Evolutionary conservation across 2,888 invertebrate species (phyloP).

Genomic region (Lampropteryx suffumata): DNA sequence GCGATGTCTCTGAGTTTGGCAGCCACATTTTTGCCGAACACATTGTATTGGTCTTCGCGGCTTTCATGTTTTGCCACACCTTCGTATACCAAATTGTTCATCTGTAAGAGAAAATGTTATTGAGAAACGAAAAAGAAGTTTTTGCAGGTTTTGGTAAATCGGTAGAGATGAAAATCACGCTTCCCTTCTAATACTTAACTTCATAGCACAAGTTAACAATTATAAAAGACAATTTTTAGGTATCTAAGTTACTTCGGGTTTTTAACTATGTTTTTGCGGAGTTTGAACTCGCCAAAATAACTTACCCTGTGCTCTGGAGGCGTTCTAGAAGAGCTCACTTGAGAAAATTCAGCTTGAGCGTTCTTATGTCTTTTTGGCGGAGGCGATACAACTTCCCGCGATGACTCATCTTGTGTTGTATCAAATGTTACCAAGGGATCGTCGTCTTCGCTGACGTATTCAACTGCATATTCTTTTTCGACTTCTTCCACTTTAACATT

Average conservation of each 20-base stretch:
- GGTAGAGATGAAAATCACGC: too few species aligned
- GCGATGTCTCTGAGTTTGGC: conserved; percentile 24
- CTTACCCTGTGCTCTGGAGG: conserved; percentile 1
- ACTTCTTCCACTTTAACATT: conserved; percentile 1
- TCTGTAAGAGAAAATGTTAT: conserved; percentile 11
- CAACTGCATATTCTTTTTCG: background rate
- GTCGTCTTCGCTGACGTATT: conserved; percentile 1
- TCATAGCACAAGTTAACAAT: too few species aligned
- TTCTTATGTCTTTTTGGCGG: background rate
- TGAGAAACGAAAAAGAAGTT: background rate
- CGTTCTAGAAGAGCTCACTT: background rate
- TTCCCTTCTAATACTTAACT: too few species aligned
- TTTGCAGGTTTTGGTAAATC: too few species aligned
- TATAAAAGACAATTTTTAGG: too few species aligned
- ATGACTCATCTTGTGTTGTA: background rate
- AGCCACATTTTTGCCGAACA: conserved; percentile 25
- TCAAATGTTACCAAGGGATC: conserved; percentile 3
- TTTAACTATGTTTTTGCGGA: too few species aligned
- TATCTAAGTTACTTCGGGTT: too few species aligned
- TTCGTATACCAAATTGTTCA: background rate
- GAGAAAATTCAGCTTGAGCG: background rate
- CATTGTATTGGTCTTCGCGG: conserved; percentile 16
- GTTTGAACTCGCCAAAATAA: too few species aligned
- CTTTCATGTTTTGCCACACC: background rate
- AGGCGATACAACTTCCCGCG: background rate